A percentile compares a stretch with the other conserved stretches of the same genome.
Conservation (phyloP, 2,888 invertebrate genomes). For the Dugesia japonica region DNA sequence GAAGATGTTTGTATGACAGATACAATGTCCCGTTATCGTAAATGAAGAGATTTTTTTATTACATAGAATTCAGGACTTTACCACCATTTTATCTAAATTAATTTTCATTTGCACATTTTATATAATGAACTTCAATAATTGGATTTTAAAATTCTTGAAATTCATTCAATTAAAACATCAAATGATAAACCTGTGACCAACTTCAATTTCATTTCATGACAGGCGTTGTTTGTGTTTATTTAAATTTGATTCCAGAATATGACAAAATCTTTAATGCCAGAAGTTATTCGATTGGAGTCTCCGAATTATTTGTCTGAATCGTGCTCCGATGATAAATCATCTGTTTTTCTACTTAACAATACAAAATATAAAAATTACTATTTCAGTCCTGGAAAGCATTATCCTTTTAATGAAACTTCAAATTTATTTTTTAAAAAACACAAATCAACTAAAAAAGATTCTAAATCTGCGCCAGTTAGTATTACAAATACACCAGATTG, state of each 20-base stretch:
- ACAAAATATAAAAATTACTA: not conserved
- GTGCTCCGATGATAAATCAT: not conserved
- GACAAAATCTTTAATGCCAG: not conserved
- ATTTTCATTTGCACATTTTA: not conserved
- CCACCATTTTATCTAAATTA: not conserved
- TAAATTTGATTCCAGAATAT: not conserved
- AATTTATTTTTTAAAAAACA: not conserved
- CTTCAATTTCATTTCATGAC: no score
- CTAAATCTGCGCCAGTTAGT: not conserved
- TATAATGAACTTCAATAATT: not conserved
- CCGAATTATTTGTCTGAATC: not conserved
- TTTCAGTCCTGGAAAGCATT: not conserved
- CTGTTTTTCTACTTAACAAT: not conserved
- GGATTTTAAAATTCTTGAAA: not conserved
- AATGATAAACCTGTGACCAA: no score
- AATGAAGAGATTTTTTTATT: not conserved
- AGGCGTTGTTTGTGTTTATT: not conserved
- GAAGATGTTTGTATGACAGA: not conserved
- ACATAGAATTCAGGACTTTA: not conserved
- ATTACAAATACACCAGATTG: not conserved
- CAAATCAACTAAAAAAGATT: not conserved
- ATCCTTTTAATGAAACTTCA: not conserved
- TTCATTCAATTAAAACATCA: not conserved
- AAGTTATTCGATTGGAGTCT: not conserved
- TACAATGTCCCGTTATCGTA: not conserved